Percentiles rank a stretch among this genome's conserved stretches.
Conservation (phyloP, 1,140 invertebrate species). For the Pentalonia nigronervosa region DNA sequence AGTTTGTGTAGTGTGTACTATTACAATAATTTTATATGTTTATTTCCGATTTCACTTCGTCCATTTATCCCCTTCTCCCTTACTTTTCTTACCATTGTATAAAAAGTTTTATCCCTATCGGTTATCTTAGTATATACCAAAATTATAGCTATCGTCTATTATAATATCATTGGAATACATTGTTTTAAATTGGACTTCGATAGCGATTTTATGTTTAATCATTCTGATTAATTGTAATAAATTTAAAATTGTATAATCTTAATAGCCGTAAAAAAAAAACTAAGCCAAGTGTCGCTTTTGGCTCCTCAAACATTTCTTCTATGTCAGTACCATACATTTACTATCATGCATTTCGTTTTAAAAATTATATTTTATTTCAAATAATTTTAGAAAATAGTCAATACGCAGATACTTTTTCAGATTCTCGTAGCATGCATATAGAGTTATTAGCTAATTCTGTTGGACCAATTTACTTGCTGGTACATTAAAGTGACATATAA, state of each 20-base stretch:
- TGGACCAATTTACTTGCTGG: background rate
- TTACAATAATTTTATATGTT: background rate
- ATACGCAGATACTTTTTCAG: background rate
- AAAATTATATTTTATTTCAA: background rate
- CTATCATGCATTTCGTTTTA: background rate
- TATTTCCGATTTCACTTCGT: background rate
- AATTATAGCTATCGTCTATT: background rate
- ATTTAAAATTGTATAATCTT: too few species aligned
- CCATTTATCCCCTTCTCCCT: background rate
- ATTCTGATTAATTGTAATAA: too few species aligned
- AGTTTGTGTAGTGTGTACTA: background rate
- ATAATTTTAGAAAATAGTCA: background rate
- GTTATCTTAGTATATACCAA: background rate
- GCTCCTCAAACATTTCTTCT: too few species aligned
- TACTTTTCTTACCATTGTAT: background rate
- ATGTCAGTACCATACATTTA: too few species aligned
- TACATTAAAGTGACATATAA: background rate
- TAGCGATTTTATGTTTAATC: too few species aligned
- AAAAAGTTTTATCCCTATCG: background rate
- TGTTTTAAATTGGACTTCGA: background rate
- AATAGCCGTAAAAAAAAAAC: too few species aligned
- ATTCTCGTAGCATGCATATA: too few species aligned
- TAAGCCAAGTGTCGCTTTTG: too few species aligned
- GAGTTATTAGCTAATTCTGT: background rate
- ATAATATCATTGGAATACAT: too few species aligned